These are phyloP conservation scores for Cacatua alba DNA, from an alignment of 2,113 vertebrate species.

Conservation along the genomic window DNA sequence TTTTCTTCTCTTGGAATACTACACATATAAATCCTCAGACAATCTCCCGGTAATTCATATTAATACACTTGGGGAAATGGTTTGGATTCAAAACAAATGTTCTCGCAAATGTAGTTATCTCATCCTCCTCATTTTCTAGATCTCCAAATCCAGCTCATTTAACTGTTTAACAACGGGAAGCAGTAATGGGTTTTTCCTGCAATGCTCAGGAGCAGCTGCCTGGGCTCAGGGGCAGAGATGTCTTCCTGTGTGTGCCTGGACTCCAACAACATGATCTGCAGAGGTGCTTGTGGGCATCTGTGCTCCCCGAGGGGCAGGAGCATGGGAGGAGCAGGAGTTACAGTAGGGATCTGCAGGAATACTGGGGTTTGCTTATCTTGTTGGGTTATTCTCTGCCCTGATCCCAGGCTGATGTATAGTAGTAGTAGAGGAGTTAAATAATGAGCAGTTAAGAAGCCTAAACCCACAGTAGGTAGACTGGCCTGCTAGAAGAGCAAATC, in stretches of 20 bases:
- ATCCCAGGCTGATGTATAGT: background rate
- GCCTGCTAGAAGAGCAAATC: background rate
- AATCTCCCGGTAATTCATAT: conserved; percentile 58
- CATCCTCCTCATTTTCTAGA: conserved; percentile 41
- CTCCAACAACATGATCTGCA: background rate
- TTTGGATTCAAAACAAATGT: conserved; percentile 68
- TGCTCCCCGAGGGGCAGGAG: accelerated
- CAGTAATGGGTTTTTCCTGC: background rate
- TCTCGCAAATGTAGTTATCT: conserved; percentile 46
- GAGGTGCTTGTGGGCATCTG: background rate
- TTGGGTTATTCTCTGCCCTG: background rate
- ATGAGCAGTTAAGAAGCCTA: background rate
- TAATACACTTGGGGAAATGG: conserved; percentile 55
- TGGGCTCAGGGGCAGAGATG: background rate
- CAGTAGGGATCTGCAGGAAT: background rate
- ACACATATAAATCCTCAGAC: conserved; percentile 55
- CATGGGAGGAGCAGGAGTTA: background rate
- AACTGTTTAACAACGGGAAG: conserved; percentile 35
- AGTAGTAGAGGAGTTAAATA: background rate
- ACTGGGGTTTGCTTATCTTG: background rate
- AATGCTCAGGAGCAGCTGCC: accelerated
- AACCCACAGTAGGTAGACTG: background rate
- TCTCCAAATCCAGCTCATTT: conserved; percentile 29
- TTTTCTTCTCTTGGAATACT: conserved; percentile 29
- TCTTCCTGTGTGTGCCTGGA: background rate